These are phyloP conservation scores for Okapia johnstoni DNA, from an alignment of 2,113 vertebrate genomes.

Conservation along the genomic window DNA sequence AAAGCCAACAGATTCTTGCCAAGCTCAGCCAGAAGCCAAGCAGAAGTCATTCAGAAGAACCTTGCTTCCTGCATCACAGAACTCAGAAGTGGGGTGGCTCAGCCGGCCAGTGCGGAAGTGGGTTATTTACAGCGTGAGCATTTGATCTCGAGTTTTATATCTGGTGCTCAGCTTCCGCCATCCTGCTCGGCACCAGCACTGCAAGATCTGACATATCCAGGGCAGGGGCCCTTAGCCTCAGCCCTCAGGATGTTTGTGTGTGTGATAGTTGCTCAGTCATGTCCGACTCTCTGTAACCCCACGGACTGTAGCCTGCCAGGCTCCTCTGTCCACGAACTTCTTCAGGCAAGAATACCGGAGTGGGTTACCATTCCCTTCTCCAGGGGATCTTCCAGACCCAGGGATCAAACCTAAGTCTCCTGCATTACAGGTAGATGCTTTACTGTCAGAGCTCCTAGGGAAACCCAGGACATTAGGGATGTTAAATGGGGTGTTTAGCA, in stretches of 20 bases:
- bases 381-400: neutral
- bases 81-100: neutral
- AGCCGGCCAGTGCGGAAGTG: accelerated
- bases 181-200: neutral
- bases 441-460: neutral
- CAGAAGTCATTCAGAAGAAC: neutral
- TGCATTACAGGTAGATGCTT: neutral
- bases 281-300: neutral
- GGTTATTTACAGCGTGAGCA: neutral
- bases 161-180: neutral
- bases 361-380: neutral
- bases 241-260: neutral
- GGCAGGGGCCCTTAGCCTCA: neutral
- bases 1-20: neutral
- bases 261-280: accelerated
- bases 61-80: neutral
- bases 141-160: neutral
- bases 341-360: neutral
- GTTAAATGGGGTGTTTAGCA: neutral
- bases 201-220: neutral
- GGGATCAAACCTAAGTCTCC: neutral
- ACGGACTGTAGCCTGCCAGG: neutral
- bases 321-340: neutral
- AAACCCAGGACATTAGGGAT: accelerated
- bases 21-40: neutral